A percentile compares a stretch with the other conserved stretches of the same genome.
Evolutionary conservation across 2,113 vertebrate species (phyloP).

Genomic region (Carlito syrichta): DNA sequence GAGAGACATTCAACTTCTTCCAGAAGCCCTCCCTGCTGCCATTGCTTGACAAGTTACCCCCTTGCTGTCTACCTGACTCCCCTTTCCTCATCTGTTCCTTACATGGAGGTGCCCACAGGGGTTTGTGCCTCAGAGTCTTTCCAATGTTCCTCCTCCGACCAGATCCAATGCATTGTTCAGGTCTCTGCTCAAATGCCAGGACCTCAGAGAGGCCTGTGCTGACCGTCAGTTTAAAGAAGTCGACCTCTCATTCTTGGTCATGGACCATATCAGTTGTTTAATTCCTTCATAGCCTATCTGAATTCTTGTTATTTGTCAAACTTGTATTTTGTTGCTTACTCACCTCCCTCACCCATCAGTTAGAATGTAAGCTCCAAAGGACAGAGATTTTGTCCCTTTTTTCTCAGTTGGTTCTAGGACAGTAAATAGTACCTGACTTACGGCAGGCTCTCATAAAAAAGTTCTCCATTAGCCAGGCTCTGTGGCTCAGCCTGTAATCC

Average conservation of each 20-base stretch:
- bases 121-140: no score
- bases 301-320: neutral
- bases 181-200: neutral
- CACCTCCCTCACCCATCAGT: neutral
- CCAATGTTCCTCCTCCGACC: neutral
- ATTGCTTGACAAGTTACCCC: neutral
- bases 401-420: neutral
- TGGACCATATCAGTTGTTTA: neutral
- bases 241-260: rapidly evolving
- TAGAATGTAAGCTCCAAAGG: neutral
- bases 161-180: neutral
- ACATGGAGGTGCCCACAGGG: neutral
- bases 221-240: neutral
- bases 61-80: neutral
- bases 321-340: neutral
- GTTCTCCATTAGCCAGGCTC: no score
- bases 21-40: neutral
- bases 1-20: neutral
- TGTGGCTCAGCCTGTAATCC: no score
- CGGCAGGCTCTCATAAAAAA: neutral
- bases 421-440: neutral
- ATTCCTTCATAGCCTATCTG: neutral
- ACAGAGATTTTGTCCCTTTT: neutral
- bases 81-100: neutral
- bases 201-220: neutral